A percentile compares a stretch with the other conserved stretches of the same genome.
phyloP scores from a whole-genome alignment of 2,888 invertebrate genomes.

The Eupeodes luniger region DNA sequence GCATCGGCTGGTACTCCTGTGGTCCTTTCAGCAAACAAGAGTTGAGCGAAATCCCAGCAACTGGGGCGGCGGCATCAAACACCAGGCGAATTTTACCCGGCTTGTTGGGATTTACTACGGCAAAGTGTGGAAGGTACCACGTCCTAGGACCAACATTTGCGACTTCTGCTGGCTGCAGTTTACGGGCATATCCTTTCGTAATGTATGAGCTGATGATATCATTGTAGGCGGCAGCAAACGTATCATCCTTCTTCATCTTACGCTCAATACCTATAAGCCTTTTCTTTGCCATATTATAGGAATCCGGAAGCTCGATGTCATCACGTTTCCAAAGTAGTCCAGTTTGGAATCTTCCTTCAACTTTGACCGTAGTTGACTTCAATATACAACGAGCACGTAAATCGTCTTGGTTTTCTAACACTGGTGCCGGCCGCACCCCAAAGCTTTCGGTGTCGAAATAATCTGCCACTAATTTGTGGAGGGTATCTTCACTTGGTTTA shows the following conservation, averaged over 20 bases:
- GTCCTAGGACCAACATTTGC: constrained; percentile 44
- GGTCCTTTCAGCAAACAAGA: too few species aligned
- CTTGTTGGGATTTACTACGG: constrained; percentile 78
- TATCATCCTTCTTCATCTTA: constrained; percentile 62
- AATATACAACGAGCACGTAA: constrained; percentile 34
- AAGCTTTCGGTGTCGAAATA: too few species aligned
- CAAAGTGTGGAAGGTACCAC: constrained; percentile 78
- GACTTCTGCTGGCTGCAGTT: constrained; percentile 34
- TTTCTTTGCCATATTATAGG: constrained; percentile 59
- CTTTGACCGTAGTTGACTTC: constrained; percentile 28
- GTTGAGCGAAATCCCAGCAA: too few species aligned
- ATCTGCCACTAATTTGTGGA: constrained; percentile 20
- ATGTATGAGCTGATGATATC: constrained; percentile 25
- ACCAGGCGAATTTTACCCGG: constrained; percentile 77
- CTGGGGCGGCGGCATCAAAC: constrained; percentile 79
- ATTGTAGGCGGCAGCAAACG: constrained; percentile 36
- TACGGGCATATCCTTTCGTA: constrained; percentile 21
- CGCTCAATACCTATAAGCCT: constrained; percentile 61
- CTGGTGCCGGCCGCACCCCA: not conserved
- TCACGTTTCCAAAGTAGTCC: constrained; percentile 63
- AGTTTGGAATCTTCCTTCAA: constrained; percentile 54
- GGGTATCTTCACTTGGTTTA: constrained; percentile 26
- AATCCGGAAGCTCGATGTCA: constrained; percentile 49
- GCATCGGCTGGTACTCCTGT: too few species aligned
- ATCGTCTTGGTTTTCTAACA: constrained; percentile 25